A percentile compares a stretch with the other conserved stretches of the same genome.
phyloP scores from a whole-genome alignment of 2,113 vertebrate genomes.

The Bos javanicus region DNA sequence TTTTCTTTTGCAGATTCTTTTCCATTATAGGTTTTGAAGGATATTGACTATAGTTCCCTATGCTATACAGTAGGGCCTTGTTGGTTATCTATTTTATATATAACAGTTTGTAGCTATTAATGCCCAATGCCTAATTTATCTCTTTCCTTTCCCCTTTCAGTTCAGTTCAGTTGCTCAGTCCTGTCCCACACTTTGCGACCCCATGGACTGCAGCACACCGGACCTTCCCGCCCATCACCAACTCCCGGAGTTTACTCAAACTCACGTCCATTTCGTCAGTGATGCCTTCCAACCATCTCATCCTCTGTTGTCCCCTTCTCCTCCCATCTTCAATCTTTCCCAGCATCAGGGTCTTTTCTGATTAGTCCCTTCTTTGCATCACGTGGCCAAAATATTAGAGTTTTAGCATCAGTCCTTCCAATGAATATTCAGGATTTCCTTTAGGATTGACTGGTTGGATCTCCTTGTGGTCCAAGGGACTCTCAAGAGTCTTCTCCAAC shows the following conservation, averaged over 20 bases:
- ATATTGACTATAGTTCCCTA: neutral
- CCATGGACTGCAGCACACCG: neutral
- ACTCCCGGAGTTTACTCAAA: neutral
- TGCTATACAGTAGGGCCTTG: neutral
- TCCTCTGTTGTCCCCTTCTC: neutral
- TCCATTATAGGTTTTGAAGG: neutral
- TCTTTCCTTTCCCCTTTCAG: neutral
- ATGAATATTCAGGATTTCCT: neutral
- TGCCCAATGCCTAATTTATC: neutral
- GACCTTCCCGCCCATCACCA: neutral
- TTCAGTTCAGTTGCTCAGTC: neutral
- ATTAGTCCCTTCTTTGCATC: neutral
- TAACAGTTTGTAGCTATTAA: neutral
- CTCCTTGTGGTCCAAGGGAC: neutral
- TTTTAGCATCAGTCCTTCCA: neutral
- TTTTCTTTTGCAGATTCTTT: neutral
- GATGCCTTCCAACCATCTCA: neutral
- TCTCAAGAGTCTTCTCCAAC: neutral
- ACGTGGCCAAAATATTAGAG: neutral
- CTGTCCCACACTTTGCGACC: rapidly evolving
- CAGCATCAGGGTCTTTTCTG: neutral
- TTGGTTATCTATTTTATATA: neutral
- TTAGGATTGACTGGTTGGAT: neutral
- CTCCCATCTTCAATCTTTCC: neutral
- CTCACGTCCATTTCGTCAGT: neutral